Evolutionary conservation across 2,888 invertebrate genomes (phyloP).

Genomic region (Leptopilina drosophilae): DNA sequence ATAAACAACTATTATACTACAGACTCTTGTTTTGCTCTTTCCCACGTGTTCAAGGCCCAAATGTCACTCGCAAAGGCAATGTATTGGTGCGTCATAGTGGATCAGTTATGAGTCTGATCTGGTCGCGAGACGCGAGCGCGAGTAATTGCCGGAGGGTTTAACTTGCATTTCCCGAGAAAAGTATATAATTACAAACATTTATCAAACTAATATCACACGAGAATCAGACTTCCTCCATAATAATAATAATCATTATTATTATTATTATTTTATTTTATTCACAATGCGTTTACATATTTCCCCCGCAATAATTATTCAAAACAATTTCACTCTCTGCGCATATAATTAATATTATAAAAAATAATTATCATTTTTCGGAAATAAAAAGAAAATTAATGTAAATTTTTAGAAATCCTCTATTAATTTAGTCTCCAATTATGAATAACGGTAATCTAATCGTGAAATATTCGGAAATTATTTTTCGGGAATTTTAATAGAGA

Average conservation of each 20-base stretch:
- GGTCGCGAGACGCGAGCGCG: constrained; percentile 13
- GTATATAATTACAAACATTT: neutral
- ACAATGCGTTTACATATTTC: neutral
- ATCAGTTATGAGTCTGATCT: constrained; percentile 11
- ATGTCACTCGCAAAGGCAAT: constrained; percentile 14
- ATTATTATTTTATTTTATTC: neutral
- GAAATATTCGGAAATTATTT: no score
- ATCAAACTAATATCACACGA: neutral
- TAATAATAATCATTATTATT: neutral
- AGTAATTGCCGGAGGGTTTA: constrained; percentile 16
- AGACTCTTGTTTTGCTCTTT: constrained; percentile 22
- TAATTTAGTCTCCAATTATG: no score
- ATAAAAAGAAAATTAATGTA: no score
- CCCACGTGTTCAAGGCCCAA: constrained; percentile 30
- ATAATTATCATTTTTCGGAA: no score
- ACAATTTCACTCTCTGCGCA: no score
- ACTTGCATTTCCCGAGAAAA: constrained; percentile 7
- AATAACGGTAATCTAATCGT: no score
- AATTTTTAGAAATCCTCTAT: no score
- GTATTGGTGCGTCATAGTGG: neutral
- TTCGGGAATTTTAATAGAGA: no score
- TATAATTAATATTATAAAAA: no score
- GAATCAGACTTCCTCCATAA: neutral
- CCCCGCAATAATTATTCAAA: no score
- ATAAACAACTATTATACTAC: no score